Evolutionary conservation across 2,113 vertebrate genomes (phyloP), one percentile per base, ranked within the genome.

Genomic region (Epinephelus lanceolatus): DNA sequence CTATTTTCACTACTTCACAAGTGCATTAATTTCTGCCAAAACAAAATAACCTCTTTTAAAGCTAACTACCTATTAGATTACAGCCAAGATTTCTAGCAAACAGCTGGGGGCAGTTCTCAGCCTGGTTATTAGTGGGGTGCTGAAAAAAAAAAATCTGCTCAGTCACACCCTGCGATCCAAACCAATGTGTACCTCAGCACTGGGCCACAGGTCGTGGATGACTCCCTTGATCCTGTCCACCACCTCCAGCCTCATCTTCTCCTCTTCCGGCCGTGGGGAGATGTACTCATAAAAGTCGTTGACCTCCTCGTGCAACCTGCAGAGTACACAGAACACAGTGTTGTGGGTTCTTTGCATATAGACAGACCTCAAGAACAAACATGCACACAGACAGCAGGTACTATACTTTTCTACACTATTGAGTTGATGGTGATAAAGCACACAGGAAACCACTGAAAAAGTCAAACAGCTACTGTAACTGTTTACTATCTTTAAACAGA

Each of bases 171-270:
- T 37, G 10, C 5, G 6, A 37, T 11, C 19, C 21, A 27, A 37
- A 45, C 15, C 0, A 23, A 19, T 27, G 27, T 12, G 19, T 92
- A 95, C 92, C 92, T 94, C 91, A 67, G 98, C 98, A 45, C 94
- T 98, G 63, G 98, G 98, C 98, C 98, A 99, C 51, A 99, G 96
- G 88, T 98, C 97, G 67, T 98, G 95, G 80, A 99, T 99, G 84
- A 99, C 98, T 0, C 94, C 96, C 95, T 99, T 96, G 85, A 99
- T 99, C 89, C 98, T 96, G 90, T 94, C 97, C 80, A 99, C 98
- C 78, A 99, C 98, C 93, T 99, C 98, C 96, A 97, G 95, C 51
- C 98, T 95, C 98, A 99, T 99, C 78, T 95, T 97, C 86, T 98
- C 96, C 79, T 99, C 98, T 93, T 99, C 98, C 37, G 96, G 96